Percentiles rank a stretch among this genome's conserved stretches.
Evolutionary conservation across 1,140 invertebrate species (phyloP).

Genomic region (Apis florea): DNA sequence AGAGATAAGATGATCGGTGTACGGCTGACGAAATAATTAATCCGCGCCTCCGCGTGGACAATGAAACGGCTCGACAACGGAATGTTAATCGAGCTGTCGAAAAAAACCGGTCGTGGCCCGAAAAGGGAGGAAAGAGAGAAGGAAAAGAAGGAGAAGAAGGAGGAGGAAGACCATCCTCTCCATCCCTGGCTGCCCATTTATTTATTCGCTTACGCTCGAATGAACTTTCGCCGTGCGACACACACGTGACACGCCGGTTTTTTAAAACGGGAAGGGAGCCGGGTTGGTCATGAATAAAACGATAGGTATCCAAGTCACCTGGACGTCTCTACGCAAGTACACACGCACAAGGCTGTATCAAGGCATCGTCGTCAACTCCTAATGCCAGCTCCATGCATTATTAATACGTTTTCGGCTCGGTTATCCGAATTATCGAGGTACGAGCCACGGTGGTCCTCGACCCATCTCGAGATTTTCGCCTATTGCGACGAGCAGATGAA

Average conservation of each 20-base stretch:
- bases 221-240: slow-evolving; percentile 46
- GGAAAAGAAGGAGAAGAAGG: too few relatives aligned
- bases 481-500: too few relatives aligned
- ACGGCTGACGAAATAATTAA: slow-evolving; percentile 35
- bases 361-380: slow-evolving; percentile 25
- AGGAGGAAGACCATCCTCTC: background rate
- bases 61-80: slow-evolving; percentile 33
- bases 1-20: background rate
- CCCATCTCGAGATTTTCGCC: too few relatives aligned
- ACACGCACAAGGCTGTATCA: background rate
- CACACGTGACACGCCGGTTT: slow-evolving; percentile 23
- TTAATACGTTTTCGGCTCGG: slow-evolving; percentile 51
- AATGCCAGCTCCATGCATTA: slow-evolving; percentile 44
- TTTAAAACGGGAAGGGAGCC: slow-evolving; percentile 1
- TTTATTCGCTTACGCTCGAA: slow-evolving; percentile 25
- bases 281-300: slow-evolving; percentile 52
- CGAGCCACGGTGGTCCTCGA: too few relatives aligned
- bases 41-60: slow-evolving; percentile 12
- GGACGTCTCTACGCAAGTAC: slow-evolving; percentile 8
- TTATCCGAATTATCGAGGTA: too few relatives aligned
- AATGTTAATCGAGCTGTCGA: slow-evolving; percentile 43
- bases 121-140: background rate
- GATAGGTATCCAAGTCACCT: slow-evolving; percentile 41
- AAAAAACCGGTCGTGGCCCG: slow-evolving; percentile 28
- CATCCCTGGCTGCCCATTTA: slow-evolving; percentile 5